phyloP scores from a whole-genome alignment of 2,113 vertebrate species.

The Menura novaehollandiae region DNA sequence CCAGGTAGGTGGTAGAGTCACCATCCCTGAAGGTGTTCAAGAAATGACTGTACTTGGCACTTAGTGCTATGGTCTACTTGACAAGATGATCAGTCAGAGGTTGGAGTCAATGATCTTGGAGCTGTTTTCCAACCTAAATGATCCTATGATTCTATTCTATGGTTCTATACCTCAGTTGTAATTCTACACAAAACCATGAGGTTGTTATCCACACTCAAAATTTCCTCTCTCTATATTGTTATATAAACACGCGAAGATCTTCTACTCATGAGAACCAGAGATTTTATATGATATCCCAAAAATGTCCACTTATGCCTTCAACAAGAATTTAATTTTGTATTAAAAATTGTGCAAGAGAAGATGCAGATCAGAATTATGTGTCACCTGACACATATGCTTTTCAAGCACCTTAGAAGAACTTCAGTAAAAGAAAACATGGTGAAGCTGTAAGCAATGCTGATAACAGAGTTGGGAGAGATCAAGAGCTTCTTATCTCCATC shows the following conservation, averaged over 20 bases:
- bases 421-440: neutral
- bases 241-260: neutral
- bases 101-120: neutral
- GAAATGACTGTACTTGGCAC: neutral
- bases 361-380: neutral
- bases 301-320: neutral
- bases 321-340: neutral
- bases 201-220: neutral
- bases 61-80: neutral
- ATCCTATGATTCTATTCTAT: neutral
- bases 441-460: neutral
- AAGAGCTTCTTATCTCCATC: neutral
- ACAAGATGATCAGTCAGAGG: neutral
- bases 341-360: neutral
- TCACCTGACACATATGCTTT: neutral
- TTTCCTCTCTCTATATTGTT: neutral
- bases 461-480: neutral
- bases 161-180: neutral
- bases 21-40: neutral
- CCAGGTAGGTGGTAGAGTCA: neutral
- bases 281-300: neutral
- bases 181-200: neutral
- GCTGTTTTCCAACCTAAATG: neutral
- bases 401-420: neutral
- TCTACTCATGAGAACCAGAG: neutral